Evolutionary conservation across 2,888 invertebrate genomes (phyloP), one percentile per base, ranked within the genome.

Genomic region (Alloscopus bannaensis): DNA sequence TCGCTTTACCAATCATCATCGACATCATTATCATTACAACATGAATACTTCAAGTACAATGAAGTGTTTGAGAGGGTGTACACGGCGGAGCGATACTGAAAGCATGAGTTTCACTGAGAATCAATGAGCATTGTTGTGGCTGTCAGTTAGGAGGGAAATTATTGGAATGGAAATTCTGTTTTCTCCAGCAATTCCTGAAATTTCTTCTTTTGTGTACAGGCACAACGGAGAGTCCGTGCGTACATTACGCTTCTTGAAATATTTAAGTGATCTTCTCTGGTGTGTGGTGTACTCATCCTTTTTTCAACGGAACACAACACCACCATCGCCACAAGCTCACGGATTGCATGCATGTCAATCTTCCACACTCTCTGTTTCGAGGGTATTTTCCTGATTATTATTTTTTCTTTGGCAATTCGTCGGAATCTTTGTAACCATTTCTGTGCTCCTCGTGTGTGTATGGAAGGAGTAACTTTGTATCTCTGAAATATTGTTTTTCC

Each of bases 311-410:
- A 20, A 65, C 50, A 42, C 42, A 50, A 59, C 40, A 45, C 36
- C 55, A 42, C n/a, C n/a, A n/a, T n/a, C n/a, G n/a, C 31, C 45
- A 57, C 28, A 73, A 73, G 55, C 42, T 26, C 40, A 65, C 55
- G 55, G 65, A 73, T 73, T 65, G 73, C 73, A 73, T 73, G 73
- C 73, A 65, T 20, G 73, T 73, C 72, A 72, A 4, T 73, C 65
- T 65, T 18, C 18, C 24, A 20, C 6, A 24, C n/a, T 40, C 28
- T n/a, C 36, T 20, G 31, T 59, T 64, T 42, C n/a, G 45, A 45
- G 28, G 62, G 50, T 29, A 18, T 26, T 62, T 24, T 57, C 50
- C 29, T 72, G 24, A 36, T 68, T 1, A 40, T 55, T 52, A 52
- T 65, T n/a, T n/a, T n/a, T n/a, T n/a, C n/a, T n/a, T n/a, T 45